phyloP scores from a whole-genome alignment of 1,140 invertebrate genomes.

The Macrobrachium nipponense region DNA sequence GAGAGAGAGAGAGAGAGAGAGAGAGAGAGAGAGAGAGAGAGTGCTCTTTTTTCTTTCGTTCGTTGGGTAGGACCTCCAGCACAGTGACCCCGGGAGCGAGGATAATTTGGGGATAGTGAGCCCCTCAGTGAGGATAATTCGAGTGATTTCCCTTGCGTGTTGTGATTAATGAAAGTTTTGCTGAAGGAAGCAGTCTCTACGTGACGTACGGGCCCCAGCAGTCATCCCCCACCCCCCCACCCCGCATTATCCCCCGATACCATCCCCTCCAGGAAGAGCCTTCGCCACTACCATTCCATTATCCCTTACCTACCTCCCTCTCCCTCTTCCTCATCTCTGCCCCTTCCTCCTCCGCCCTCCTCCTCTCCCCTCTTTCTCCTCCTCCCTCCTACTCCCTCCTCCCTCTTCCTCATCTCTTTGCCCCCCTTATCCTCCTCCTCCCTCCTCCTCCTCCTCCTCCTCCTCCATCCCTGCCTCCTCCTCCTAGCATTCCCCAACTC shows the following conservation, averaged over 20 bases:
- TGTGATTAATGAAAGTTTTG: constrained; percentile 61
- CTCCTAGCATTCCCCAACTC: neutral
- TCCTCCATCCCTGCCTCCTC: neutral
- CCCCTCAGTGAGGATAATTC: constrained; percentile 46
- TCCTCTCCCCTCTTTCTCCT: neutral
- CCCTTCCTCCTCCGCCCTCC: neutral
- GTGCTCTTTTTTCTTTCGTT: neutral
- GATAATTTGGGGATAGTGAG: constrained; percentile 49
- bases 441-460: neutral
- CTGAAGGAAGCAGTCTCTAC: constrained; percentile 40
- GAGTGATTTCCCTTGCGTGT: constrained; percentile 55
- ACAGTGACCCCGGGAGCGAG: constrained; percentile 28
- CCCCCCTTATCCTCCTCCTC: too few species aligned
- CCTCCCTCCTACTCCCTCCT: too few species aligned
- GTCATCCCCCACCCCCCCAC: neutral
- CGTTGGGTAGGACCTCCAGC: neutral
- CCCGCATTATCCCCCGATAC: neutral
- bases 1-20: neutral
- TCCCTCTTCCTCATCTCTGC: too few species aligned
- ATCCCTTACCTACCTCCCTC: neutral
- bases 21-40: neutral
- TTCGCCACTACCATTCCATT: neutral
- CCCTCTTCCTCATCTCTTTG: too few species aligned
- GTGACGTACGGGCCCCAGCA: constrained; percentile 18
- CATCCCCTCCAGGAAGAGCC: neutral